phyloP scores from a whole-genome alignment of 2,888 invertebrate species.

The Bombylius major region DNA sequence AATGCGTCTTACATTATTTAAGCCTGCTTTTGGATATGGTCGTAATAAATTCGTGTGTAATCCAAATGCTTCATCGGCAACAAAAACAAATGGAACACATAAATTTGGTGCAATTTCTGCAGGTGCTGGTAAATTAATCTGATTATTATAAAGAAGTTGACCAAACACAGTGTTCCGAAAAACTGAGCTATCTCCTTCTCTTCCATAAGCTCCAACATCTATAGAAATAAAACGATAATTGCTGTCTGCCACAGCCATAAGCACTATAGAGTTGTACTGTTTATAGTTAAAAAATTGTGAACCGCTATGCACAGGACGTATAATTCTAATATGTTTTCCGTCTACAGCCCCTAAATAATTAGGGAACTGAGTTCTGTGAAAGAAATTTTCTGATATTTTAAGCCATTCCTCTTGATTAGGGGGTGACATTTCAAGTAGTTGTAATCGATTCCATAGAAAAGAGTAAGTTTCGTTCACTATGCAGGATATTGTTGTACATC shows the following conservation, averaged over 20 bases:
- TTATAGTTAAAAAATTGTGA: conserved; percentile 7
- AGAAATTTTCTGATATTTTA: too few relatives aligned
- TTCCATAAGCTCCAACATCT: conserved; percentile 4
- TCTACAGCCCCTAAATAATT: too few relatives aligned
- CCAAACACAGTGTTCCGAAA: not conserved
- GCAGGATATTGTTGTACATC: too few relatives aligned
- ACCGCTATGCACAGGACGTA: not conserved
- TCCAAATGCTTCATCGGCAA: conserved; percentile 7
- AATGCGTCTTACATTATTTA: not conserved
- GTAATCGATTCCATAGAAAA: too few relatives aligned
- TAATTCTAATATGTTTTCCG: too few relatives aligned
- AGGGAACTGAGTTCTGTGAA: too few relatives aligned
- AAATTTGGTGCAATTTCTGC: not conserved
- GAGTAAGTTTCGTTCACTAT: too few relatives aligned
- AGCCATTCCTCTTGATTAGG: too few relatives aligned
- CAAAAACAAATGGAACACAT: conserved; percentile 1
- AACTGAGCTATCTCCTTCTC: not conserved
- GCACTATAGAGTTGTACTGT: not conserved
- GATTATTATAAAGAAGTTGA: not conserved
- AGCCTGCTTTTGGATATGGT: conserved; percentile 10
- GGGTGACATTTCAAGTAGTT: too few relatives aligned
- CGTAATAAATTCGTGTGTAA: conserved; percentile 12
- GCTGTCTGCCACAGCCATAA: conserved; percentile 3
- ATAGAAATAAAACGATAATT: conserved; percentile 4
- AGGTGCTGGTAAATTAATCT: not conserved